Conservation (phyloP, 2,797 vertebrate genomes). For the Sebastes kiyomatsui region DNA sequence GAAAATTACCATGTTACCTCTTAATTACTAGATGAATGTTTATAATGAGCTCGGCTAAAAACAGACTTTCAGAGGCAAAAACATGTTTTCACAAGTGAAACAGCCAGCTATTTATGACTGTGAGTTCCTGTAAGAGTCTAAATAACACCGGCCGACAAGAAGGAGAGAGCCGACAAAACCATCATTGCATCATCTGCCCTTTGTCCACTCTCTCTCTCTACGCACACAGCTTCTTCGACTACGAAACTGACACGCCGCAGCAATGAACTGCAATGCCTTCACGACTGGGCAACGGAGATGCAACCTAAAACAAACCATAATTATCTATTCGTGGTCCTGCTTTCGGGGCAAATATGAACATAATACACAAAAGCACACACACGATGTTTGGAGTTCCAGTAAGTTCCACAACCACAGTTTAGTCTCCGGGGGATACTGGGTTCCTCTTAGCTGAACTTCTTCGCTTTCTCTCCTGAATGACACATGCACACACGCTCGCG, state of each 20-base stretch:
- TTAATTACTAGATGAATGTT: slow-evolving; percentile 32
- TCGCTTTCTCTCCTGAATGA: slow-evolving; percentile 58
- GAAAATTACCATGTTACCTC: slow-evolving; percentile 11
- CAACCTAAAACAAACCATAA: slow-evolving; percentile 64
- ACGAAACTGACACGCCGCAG: slow-evolving; percentile 33
- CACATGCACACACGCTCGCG: slow-evolving; percentile 19
- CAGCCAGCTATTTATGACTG: not conserved
- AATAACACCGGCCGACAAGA: not conserved
- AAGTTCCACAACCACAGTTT: slow-evolving; percentile 63
- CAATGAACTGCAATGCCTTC: slow-evolving; percentile 52
- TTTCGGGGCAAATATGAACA: slow-evolving; percentile 48
- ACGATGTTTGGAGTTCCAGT: slow-evolving; percentile 68
- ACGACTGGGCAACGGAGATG: slow-evolving; percentile 49
- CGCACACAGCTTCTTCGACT: slow-evolving; percentile 12
- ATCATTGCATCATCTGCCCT: slow-evolving; percentile 38
- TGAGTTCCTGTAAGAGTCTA: slow-evolving; percentile 13
- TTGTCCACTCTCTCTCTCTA: not conserved
- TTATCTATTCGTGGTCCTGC: slow-evolving; percentile 61
- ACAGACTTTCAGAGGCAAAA: slow-evolving; percentile 27
- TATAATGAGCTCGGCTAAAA: slow-evolving; percentile 29
- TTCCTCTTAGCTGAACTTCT: slow-evolving; percentile 45
- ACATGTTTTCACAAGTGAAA: slow-evolving; percentile 25
- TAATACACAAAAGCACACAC: slow-evolving; percentile 62
- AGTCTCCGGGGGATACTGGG: slow-evolving; percentile 51
- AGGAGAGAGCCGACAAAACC: not conserved